Percentiles rank a stretch among this genome's conserved stretches.
Conservation (phyloP, 2,113 vertebrate species). For the Oncorhynchus gorbuscha region DNA sequence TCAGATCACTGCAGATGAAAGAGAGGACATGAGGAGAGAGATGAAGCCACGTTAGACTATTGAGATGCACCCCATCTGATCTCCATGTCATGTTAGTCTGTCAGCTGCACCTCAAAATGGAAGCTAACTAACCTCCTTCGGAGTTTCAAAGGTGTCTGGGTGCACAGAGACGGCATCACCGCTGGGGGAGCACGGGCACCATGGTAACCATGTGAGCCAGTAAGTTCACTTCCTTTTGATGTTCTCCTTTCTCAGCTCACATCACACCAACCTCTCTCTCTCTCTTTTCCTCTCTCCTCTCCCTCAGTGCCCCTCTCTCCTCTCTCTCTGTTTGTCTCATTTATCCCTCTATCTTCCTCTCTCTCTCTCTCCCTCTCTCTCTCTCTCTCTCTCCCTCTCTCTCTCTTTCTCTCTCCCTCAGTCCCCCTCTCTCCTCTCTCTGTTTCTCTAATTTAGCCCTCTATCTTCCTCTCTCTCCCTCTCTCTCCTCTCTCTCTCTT, state of each 20-base stretch:
- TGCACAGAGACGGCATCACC: background rate
- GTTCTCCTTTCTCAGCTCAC: background rate
- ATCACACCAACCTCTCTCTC: background rate
- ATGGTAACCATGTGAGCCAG: background rate
- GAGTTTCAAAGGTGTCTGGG: background rate
- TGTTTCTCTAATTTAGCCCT: no score
- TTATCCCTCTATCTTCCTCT: no score
- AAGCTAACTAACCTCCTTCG: no score
- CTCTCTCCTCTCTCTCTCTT: no score
- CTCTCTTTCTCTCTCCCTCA: background rate
- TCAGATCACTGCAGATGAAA: background rate
- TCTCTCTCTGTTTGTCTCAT: no score
- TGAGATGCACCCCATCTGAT: background rate
- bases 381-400: no score
- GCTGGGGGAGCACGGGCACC: background rate
- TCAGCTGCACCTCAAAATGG: no score
- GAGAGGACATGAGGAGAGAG: background rate
- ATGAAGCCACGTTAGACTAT: background rate
- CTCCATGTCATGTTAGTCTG: no score
- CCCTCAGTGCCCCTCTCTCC: background rate
- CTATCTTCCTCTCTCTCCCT: background rate
- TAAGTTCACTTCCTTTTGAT: background rate
- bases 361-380: no score
- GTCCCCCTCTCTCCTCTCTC: background rate
- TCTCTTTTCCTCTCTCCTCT: background rate